Evolutionary conservation across 2,888 invertebrate species (phyloP).

Genomic region (Carterocephalus palaemon): DNA sequence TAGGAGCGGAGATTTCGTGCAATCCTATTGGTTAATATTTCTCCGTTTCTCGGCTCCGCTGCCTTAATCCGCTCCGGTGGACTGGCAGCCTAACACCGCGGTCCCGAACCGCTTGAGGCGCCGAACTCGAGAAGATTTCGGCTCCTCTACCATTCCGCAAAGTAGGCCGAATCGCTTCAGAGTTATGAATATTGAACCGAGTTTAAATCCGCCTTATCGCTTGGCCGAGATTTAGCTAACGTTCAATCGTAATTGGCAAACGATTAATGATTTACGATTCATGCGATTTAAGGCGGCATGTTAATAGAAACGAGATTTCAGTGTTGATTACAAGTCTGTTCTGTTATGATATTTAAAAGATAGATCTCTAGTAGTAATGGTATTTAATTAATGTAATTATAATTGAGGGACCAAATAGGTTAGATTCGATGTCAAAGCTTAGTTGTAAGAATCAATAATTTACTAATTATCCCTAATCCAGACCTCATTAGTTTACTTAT

Average conservation of each 20-base stretch:
- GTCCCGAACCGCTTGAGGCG: constrained; percentile 32
- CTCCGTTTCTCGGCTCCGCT: constrained; percentile 43
- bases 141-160: constrained; percentile 30
- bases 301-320: not conserved
- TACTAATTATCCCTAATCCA: too few relatives aligned
- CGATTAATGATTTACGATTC: constrained; percentile 50
- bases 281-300: constrained; percentile 30
- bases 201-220: constrained; percentile 47
- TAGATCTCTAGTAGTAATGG: too few relatives aligned
- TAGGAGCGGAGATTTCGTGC: too few relatives aligned
- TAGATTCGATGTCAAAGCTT: too few relatives aligned
- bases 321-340: not conserved
- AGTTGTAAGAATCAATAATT: too few relatives aligned
- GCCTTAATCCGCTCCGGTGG: too few relatives aligned
- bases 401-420: too few relatives aligned
- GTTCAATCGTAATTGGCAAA: constrained; percentile 48
- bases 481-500: too few relatives aligned
- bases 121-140: constrained; percentile 32
- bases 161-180: constrained; percentile 32
- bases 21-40: too few relatives aligned
- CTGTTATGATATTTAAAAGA: too few relatives aligned
- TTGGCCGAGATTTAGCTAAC: constrained; percentile 51
- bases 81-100: too few relatives aligned
- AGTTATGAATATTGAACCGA: constrained; percentile 35
- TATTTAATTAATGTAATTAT: too few relatives aligned